Conservation (phyloP, 2,888 invertebrate genomes). For the Myathropa florea region DNA sequence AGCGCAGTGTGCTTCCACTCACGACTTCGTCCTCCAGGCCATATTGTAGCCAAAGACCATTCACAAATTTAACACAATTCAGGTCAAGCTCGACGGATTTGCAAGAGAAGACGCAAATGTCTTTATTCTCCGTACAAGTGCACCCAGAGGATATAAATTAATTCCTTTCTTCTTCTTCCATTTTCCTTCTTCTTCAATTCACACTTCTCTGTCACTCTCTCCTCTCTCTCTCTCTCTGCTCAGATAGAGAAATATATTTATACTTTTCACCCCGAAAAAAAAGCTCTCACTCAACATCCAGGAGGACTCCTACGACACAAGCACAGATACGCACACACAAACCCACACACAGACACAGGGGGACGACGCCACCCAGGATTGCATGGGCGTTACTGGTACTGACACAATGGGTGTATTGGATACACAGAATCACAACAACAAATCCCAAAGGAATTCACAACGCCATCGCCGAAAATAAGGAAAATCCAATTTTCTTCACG, state of each 20-base stretch:
- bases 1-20: no score
- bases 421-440: slow-evolving; percentile 1
- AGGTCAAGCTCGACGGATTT: background rate
- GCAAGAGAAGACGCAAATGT: background rate
- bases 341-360: background rate
- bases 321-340: background rate
- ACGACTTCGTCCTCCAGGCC: background rate
- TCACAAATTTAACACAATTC: background rate
- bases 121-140: background rate
- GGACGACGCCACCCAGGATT: slow-evolving; percentile 12
- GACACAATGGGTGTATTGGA: background rate
- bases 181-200: background rate
- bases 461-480: background rate
- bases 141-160: background rate
- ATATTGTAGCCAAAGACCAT: background rate
- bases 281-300: background rate
- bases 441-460: background rate
- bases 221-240: background rate
- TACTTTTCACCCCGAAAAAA: background rate
- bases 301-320: background rate
- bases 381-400: slow-evolving; percentile 65
- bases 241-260: background rate
- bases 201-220: background rate
- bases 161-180: background rate
- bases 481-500: background rate